Base-by-base conservation (phyloP, 2,888 invertebrate genomes). In the Tetheella fluctuosa region DNA sequence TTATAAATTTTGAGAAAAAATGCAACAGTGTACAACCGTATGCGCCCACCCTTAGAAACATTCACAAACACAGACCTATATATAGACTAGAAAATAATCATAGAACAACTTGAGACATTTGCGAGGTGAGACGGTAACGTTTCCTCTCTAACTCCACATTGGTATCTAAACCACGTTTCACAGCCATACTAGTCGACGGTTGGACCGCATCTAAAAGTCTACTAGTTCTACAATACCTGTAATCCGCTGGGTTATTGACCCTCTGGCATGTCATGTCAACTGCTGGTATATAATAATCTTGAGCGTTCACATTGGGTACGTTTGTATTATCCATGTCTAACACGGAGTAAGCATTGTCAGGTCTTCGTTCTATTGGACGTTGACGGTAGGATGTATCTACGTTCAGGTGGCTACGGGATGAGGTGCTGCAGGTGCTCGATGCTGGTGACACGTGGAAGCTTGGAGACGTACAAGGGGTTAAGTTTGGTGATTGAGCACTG, bases 51-150 rank as follows among this genome's bases (percentile, higher is more conserved):
- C 34, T 30, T 52, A 52, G 52, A 59, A 57, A 53, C 28, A 70
- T 68, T 62, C 71, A 73, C 67, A 73, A 76, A 75, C 68, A 76
- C 64, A 74, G 71, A 76, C 67, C 60, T 68, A 62, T 62, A 67
- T 67, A 63, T 62, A 70, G 80, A 82, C 80, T 85, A 85, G 77
- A 82, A 55, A 53, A 71, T 63, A 71, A 86, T 91, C 88, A 91
- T 74, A 90, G 91, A 67, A 91, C 89, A 15, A 88, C 90, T 69
- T 91, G 90, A 2, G 91, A 89, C 83, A 91, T 81, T 61, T 89
- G 88, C 0, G 87, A 73, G 23, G 86, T 72, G 17, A 91, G 72
- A 7, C 91, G 77, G 63, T 88, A 90, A 59, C 91, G 79, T 66
- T 92, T 91, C 60, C 84, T 82, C 58, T 91, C 91, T 52, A 90